phyloP scores from a whole-genome alignment of 2,888 invertebrate species.

The Aromia moschata region DNA sequence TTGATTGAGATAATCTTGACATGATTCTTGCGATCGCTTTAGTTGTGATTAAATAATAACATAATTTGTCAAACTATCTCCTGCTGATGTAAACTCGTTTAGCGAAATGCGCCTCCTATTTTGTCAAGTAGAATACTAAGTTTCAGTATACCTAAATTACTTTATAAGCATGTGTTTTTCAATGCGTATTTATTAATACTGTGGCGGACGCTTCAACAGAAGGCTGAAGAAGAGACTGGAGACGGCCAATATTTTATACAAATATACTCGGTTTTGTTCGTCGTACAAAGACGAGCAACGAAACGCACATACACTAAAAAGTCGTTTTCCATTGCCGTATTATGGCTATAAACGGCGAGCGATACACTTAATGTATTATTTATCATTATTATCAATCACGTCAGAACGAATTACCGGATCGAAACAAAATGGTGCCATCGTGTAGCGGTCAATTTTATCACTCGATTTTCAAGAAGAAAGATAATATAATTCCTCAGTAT shows the following conservation, averaged over 20 bases:
- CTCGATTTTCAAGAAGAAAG: no score
- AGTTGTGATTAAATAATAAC: no score
- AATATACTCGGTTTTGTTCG: slow-evolving; percentile 23
- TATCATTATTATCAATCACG: slow-evolving; percentile 60
- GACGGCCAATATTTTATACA: slow-evolving; percentile 32
- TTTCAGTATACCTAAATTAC: no score
- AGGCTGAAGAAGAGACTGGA: slow-evolving; percentile 10
- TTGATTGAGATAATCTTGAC: no score
- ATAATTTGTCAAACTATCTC: no score
- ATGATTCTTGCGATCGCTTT: no score
- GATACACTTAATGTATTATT: slow-evolving; percentile 59
- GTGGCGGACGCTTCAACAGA: neutral
- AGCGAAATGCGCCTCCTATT: no score
- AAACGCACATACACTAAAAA: slow-evolving; percentile 49
- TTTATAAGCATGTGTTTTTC: no score
- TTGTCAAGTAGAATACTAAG: no score
- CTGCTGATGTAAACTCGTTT: no score
- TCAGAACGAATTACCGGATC: slow-evolving; percentile 47
- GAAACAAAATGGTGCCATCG: slow-evolving; percentile 53
- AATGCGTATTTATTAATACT: no score
- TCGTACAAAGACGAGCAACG: slow-evolving; percentile 43
- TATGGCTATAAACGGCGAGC: slow-evolving; percentile 52
- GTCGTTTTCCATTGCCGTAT: slow-evolving; percentile 51
- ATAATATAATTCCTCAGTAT: no score
- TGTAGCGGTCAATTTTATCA: slow-evolving; percentile 25